These are phyloP conservation scores for Rhagonycha lutea DNA, from an alignment of 2,888 invertebrate species.

Conservation along the genomic window DNA sequence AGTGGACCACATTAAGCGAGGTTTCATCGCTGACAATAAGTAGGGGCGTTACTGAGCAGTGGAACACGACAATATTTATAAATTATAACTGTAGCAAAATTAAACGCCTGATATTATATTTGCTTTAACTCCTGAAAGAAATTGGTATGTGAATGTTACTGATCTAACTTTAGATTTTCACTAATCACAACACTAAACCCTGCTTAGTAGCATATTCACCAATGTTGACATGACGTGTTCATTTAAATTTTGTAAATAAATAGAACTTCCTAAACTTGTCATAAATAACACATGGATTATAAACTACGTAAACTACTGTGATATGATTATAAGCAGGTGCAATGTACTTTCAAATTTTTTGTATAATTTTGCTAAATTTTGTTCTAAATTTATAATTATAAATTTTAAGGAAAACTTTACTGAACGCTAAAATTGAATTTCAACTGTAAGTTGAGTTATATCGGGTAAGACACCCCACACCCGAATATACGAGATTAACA, in stretches of 20 bases:
- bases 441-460: no score
- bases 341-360: background rate
- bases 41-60: no score
- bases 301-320: conserved; percentile 3
- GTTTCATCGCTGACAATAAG: no score
- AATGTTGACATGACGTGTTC: conserved; percentile 18
- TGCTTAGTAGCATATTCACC: conserved; percentile 17
- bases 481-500: no score
- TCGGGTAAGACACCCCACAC: no score
- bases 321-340: conserved; percentile 9
- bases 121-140: background rate
- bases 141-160: conserved; percentile 7
- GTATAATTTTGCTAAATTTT: background rate
- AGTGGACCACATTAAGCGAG: no score
- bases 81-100: no score
- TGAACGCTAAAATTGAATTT: no score
- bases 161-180: conserved; percentile 20
- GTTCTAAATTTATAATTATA: background rate
- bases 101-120: no score
- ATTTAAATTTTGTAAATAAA: conserved; percentile 26
- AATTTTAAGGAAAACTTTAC: no score
- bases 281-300: background rate
- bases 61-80: no score
- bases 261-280: background rate
- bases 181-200: conserved; percentile 20